Base-by-base conservation (phyloP, 2,797 vertebrate genomes). In the Choloepus didactylus region DNA sequence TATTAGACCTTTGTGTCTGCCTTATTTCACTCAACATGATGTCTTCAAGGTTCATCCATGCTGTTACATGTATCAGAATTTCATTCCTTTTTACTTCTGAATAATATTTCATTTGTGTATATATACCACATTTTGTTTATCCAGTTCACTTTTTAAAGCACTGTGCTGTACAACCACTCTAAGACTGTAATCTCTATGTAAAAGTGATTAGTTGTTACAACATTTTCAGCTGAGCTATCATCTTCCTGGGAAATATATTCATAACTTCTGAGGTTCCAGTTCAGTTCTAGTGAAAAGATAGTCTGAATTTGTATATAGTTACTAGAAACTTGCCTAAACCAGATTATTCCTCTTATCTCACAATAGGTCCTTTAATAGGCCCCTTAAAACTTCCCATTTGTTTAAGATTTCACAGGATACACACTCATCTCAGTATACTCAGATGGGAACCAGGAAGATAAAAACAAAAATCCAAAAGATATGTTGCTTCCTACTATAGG, bases 371-470 rank as follows among this genome's bases (percentile, higher is more conserved):
- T 38, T 88, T 19, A 79, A 25, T 10, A 59, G 54, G 21, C 31
- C 14, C 2, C 16, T 75, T 35, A 35, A 35, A 35, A 66, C 1
- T 72, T 82, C 7, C 19, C n/a, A 46, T 89, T 76, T 92, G 15
- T 80, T 49, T 56, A 95, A 15, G 35, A 84, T 93, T 94, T 94
- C 16, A 67, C 44, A 87, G 49, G 49, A 66, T 81, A 44, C 0
- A 25, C 2, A 75, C 29, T 49, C 35, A 92, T 88, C 18, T 91
- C 41, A 64, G 19, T 69, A 62, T 79, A 75, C 69, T 92, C 27
- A 82, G 0, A 70, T 49, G 29, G n/a, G 14, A 72, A 62, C 9
- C 23, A 67, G 9, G 25, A 5, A 60, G 35, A 31, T 49, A 69
- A 69, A 83, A 66, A 81, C n/a, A 95, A 72, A 0, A 44, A 31